phyloP scores from a whole-genome alignment of 2,888 invertebrate genomes.

The Argynnis bischoffii region DNA sequence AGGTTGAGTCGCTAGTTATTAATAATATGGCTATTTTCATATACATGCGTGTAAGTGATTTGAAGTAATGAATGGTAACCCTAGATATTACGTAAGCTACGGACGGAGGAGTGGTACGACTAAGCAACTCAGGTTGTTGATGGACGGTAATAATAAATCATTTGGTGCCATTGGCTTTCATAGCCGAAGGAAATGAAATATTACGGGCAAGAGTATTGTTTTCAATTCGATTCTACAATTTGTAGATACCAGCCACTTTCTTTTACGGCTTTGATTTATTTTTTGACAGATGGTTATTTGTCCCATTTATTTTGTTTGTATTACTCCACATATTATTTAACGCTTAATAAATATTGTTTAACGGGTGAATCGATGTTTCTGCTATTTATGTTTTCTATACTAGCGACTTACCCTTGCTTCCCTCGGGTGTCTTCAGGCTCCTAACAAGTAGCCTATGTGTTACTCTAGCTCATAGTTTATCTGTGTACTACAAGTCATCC shows the following conservation, averaged over 20 bases:
- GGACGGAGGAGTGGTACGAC: conserved; percentile 28
- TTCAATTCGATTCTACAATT: conserved; percentile 20
- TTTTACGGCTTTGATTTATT: conserved; percentile 9
- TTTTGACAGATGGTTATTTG: conserved; percentile 15
- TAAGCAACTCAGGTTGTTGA: conserved; percentile 23
- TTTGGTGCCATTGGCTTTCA: conserved; percentile 29
- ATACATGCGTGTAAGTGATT: too few relatives aligned
- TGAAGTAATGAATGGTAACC: conserved; percentile 7
- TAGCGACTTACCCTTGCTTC: too few relatives aligned
- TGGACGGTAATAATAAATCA: conserved; percentile 36
- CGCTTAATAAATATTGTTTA: neutral
- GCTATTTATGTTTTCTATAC: too few relatives aligned
- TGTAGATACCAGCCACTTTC: conserved; percentile 13
- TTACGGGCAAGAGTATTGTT: conserved; percentile 17
- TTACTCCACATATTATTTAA: neutral
- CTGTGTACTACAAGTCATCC: too few relatives aligned
- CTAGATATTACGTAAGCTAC: conserved; percentile 30
- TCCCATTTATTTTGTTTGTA: conserved; percentile 5
- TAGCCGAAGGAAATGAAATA: conserved; percentile 27
- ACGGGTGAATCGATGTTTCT: too few relatives aligned
- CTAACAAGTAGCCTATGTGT: too few relatives aligned
- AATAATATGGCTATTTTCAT: too few relatives aligned
- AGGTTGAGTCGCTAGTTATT: too few relatives aligned
- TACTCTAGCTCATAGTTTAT: too few relatives aligned
- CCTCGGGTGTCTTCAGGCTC: too few relatives aligned